Percentiles rank a stretch among this genome's conserved stretches.
Conservation (phyloP, 2,888 invertebrate genomes). For the Ormyrus labotus region DNA sequence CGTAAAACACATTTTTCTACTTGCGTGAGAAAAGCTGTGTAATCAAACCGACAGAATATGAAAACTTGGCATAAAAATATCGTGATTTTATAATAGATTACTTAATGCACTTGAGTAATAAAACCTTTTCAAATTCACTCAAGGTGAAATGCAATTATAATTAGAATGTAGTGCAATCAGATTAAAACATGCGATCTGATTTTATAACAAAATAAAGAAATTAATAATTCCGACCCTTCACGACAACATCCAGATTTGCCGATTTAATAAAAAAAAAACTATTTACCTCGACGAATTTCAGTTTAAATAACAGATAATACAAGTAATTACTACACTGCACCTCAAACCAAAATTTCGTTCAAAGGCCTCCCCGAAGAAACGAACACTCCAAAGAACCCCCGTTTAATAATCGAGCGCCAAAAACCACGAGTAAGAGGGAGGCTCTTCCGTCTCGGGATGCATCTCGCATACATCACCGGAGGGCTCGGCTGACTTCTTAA, state of each 20-base stretch:
- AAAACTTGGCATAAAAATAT: neutral
- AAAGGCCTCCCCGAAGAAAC: no score
- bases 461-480: constrained; percentile 1
- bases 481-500: neutral
- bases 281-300: no score
- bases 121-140: constrained; percentile 5
- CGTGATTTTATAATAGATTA: constrained; percentile 3
- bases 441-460: neutral
- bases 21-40: constrained; percentile 26
- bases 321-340: no score
- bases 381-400: neutral
- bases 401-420: constrained; percentile 11
- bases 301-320: no score
- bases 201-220: no score
- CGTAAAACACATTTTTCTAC: constrained; percentile 21
- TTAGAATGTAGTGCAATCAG: neutral
- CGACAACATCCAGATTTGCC: no score
- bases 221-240: no score
- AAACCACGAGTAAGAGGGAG: neutral
- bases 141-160: constrained; percentile 6
- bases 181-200: no score
- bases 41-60: constrained; percentile 15
- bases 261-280: no score
- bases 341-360: no score
- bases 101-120: constrained; percentile 1